Evolutionary conservation across 2,113 vertebrate species (phyloP), one percentile per base, ranked within the genome.

Genomic region (Prolemur simus): DNA sequence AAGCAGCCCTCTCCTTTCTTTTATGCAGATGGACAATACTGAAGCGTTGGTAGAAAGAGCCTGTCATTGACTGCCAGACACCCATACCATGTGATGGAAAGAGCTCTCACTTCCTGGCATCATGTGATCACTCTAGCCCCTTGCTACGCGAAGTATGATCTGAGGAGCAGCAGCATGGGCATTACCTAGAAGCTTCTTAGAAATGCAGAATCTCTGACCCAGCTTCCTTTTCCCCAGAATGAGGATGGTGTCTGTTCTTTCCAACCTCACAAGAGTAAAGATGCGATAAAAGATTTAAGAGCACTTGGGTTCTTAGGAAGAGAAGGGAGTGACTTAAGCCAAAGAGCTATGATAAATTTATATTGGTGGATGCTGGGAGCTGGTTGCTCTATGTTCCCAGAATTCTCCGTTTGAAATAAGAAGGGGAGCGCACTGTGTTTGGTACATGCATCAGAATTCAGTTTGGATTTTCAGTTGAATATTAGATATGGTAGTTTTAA

Each of bases 201-300:
- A 94, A 94, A 92, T 58, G 39, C 78, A 76, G 13, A 71, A 7
- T 74, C 42, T 90, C 76, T 69, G 34, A 56, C 68, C 60, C 60
- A 29, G 27, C 37, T 96, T 96, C 83, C 66, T n/a, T 66, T 42
- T 77, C 68, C 89, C 56, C 13, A 94, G 86, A 91, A 73, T 45
- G 78, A 77, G 52, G 74, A 58, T 76, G 69, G 15, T 23, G 12
- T 80, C 32, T 92, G 5, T 56, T 68, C 25, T 80, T 83, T 84
- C 32, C 68, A 74, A 52, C 29, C 27, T 89, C 80, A 14, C 23
- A 18, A 71, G 45, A 54, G 39, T 54, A 52, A 89, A 96, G 93
- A 88, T 27, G 68, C 96, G 93, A 78, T 92, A 52, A 76, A 95
- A 93, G 74, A 92, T 90, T 80, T 83, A 84, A 93, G 78, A 82